Evolutionary conservation across 2,113 vertebrate species (phyloP).

Genomic region (Grus americana): DNA sequence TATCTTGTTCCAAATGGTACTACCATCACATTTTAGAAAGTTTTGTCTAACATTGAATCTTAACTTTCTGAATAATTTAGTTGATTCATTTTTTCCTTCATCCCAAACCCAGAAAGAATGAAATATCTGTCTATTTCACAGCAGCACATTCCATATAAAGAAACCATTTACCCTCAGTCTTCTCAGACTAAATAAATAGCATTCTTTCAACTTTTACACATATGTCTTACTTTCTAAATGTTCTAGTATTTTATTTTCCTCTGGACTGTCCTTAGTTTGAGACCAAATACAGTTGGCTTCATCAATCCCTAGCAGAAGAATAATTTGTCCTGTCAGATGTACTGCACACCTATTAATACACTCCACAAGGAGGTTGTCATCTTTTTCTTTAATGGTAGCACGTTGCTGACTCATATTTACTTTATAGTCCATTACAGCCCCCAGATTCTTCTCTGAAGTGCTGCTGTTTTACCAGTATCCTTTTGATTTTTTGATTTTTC

Average conservation of each 20-base stretch:
- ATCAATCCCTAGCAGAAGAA: neutral
- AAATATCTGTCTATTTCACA: neutral
- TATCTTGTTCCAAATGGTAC: neutral
- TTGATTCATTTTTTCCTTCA: neutral
- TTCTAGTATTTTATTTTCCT: neutral
- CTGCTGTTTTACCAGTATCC: neutral
- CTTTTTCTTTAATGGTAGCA: neutral
- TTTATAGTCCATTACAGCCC: neutral
- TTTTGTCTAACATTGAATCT: neutral
- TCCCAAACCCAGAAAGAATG: neutral
- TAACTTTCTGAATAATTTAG: neutral
- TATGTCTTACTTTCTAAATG: neutral
- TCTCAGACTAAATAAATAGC: neutral
- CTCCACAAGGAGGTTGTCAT: neutral
- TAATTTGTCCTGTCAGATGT: neutral
- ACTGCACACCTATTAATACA: neutral
- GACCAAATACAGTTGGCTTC: neutral
- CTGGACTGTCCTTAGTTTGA: neutral
- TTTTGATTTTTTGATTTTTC: neutral
- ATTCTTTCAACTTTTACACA: neutral
- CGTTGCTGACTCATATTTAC: conserved; percentile 39
- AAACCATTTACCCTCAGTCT: neutral
- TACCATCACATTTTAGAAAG: neutral
- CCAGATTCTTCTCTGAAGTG: neutral
- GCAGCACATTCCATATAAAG: neutral